These are phyloP conservation scores for Cyprinus carpio DNA, from an alignment of 2,113 vertebrate species.

Conservation along the genomic window DNA sequence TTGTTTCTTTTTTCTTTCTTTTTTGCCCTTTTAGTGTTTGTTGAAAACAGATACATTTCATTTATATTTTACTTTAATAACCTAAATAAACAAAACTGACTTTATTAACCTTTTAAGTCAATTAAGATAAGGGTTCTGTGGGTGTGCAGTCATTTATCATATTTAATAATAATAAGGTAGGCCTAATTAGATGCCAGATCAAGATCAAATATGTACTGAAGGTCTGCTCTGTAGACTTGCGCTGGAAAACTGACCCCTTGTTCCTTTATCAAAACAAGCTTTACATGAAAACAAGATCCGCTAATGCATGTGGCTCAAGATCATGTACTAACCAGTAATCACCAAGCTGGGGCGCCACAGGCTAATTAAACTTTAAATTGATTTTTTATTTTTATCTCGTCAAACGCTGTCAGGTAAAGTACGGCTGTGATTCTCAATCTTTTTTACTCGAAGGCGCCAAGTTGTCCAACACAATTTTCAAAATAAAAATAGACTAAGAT, in stretches of 20 bases:
- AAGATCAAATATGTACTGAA: background rate
- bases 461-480: background rate
- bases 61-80: background rate
- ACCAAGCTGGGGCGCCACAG: slow-evolving; percentile 19
- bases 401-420: background rate
- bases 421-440: background rate
- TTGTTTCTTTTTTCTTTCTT: background rate
- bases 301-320: background rate
- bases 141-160: background rate
- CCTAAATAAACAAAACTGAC: background rate
- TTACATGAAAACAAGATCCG: background rate
- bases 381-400: background rate
- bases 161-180: background rate
- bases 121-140: too few species aligned
- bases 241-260: background rate
- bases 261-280: background rate
- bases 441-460: background rate
- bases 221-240: background rate
- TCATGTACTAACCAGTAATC: background rate
- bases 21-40: background rate
- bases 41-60: background rate
- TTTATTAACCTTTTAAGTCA: background rate
- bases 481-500: background rate
- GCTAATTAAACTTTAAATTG: background rate
- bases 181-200: background rate